Conservation (phyloP, 2,113 vertebrate genomes). For the Sisor rabdophorus region DNA sequence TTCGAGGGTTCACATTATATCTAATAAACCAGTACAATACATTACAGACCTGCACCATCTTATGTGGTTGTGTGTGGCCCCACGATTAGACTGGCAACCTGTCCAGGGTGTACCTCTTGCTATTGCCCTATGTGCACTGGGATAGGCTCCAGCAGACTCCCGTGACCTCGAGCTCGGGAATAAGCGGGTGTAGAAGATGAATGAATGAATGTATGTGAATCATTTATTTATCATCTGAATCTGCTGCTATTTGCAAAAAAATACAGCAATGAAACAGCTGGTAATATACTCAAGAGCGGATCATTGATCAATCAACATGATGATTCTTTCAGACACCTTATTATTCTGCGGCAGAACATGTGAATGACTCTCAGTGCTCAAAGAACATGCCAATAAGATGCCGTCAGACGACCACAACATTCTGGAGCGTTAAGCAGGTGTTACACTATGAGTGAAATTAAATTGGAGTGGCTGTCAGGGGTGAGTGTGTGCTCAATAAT, state of each 20-base stretch:
- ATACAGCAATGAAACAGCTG: neutral
- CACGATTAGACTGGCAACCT: too few relatives aligned
- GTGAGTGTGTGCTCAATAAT: neutral
- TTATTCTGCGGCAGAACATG: neutral
- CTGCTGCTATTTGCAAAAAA: neutral
- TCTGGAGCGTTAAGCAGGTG: constrained; percentile 19
- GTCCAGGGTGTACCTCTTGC: too few relatives aligned
- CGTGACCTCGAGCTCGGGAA: too few relatives aligned
- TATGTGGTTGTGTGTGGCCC: too few relatives aligned
- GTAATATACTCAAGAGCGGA: neutral
- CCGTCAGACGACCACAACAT: neutral
- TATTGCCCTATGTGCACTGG: too few relatives aligned
- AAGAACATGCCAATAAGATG: constrained; percentile 4
- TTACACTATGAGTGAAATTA: constrained; percentile 14
- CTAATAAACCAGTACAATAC: too few relatives aligned
- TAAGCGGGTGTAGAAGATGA: too few relatives aligned
- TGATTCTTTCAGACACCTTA: neutral
- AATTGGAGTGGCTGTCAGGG: constrained; percentile 7
- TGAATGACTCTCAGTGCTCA: neutral
- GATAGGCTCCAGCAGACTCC: too few relatives aligned
- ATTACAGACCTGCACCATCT: too few relatives aligned
- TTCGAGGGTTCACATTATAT: too few relatives aligned
- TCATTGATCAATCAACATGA: neutral
- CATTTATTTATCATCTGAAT: too few relatives aligned
- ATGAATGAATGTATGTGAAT: too few relatives aligned